These are phyloP conservation scores for Macquaria australasica DNA, from an alignment of 2,113 vertebrate species.

Conservation along the genomic window DNA sequence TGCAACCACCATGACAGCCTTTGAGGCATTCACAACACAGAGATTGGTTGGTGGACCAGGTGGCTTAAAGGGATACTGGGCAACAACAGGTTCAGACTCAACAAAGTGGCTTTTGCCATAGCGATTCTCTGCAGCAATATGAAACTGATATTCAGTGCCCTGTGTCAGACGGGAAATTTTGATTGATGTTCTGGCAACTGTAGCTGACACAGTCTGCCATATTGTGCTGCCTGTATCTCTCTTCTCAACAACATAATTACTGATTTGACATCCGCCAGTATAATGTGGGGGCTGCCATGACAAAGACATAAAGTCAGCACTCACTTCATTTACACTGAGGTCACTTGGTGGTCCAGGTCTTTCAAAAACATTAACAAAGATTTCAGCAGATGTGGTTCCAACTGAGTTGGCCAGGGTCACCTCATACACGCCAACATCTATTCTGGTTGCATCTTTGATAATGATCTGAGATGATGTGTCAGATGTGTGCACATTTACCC, in stretches of 20 bases:
- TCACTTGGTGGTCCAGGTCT: slow-evolving; percentile 92
- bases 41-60: slow-evolving; percentile 91
- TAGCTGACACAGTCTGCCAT: slow-evolving; percentile 94
- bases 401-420: slow-evolving; percentile 89
- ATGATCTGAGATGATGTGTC: slow-evolving; percentile 89
- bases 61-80: slow-evolving; percentile 94
- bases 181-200: slow-evolving; percentile 96
- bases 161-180: slow-evolving; percentile 91
- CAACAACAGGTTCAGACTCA: slow-evolving; percentile 89
- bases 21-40: slow-evolving; percentile 90
- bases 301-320: slow-evolving; percentile 91
- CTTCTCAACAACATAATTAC: slow-evolving; percentile 97
- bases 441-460: slow-evolving; percentile 92
- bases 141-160: slow-evolving; percentile 97
- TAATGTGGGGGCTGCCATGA: slow-evolving; percentile 96
- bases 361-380: slow-evolving; percentile 93
- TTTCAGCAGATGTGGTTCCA: slow-evolving; percentile 87
- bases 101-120: slow-evolving; percentile 92
- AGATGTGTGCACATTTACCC: slow-evolving; percentile 91
- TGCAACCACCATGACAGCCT: slow-evolving; percentile 90
- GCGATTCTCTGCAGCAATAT: slow-evolving; percentile 95
- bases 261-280: slow-evolving; percentile 96
- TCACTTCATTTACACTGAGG: slow-evolving; percentile 91
- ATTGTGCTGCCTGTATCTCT: slow-evolving; percentile 92
- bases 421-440: slow-evolving; percentile 93